Conservation (phyloP, 2,888 invertebrate genomes). For the Philereme vetulata region DNA sequence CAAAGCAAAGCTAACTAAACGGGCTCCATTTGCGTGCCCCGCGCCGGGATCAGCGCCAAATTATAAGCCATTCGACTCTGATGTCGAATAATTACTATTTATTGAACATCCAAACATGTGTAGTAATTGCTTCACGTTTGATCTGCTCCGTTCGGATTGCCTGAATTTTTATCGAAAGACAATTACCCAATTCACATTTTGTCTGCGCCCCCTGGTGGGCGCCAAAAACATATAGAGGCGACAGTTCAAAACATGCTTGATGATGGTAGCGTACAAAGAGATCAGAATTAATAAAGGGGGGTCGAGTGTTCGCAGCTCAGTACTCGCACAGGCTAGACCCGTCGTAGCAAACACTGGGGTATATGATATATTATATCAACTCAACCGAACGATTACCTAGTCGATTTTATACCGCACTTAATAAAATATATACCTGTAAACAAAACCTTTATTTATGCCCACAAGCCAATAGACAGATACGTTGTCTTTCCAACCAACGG, state of each 20-base stretch:
- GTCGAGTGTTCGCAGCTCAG: constrained; percentile 64
- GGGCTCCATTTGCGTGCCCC: constrained; percentile 1
- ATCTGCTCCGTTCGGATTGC: constrained; percentile 21
- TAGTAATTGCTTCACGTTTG: constrained; percentile 20
- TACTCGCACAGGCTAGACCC: constrained; percentile 38
- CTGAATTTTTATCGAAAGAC: constrained; percentile 28
- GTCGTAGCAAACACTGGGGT: constrained; percentile 30
- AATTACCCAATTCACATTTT: constrained; percentile 37
- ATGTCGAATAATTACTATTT: constrained; percentile 17
- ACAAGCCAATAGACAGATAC: constrained; percentile 33
- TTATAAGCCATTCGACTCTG: constrained; percentile 4
- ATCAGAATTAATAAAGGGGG: constrained; percentile 78
- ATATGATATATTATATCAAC: constrained; percentile 30
- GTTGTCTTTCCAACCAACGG: constrained; percentile 53
- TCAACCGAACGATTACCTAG: background rate
- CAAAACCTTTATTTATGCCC: background rate
- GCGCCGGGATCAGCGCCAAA: constrained; percentile 6
- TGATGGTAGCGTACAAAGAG: constrained; percentile 72
- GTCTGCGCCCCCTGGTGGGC: constrained; percentile 54
- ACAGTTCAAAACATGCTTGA: constrained; percentile 69
- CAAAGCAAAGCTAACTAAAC: constrained; percentile 4
- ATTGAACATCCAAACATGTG: constrained; percentile 19
- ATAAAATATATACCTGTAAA: background rate
- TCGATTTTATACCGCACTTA: background rate
- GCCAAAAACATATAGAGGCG: constrained; percentile 58